Evolutionary conservation across 2,888 invertebrate genomes (phyloP).

Genomic region (Osmoderma eremita): DNA sequence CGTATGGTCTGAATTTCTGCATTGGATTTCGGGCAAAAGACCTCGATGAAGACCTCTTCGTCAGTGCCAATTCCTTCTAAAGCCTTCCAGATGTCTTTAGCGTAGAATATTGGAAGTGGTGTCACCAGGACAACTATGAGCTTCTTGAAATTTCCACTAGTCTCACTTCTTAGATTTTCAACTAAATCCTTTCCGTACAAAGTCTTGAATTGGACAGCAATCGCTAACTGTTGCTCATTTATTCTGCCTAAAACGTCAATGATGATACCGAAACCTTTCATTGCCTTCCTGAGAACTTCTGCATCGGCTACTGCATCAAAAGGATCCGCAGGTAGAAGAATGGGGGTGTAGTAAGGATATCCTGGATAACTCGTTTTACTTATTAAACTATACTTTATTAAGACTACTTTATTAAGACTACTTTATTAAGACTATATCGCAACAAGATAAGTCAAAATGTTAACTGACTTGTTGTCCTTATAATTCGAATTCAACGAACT

Average conservation of each 20-base stretch:
- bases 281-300: conserved; percentile 83
- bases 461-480: too few relatives aligned
- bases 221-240: conserved; percentile 86
- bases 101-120: conserved; percentile 82
- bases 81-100: conserved; percentile 80
- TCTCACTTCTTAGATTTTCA: conserved; percentile 85
- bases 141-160: conserved; percentile 88
- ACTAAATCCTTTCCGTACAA: conserved; percentile 87
- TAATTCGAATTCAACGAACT: too few relatives aligned
- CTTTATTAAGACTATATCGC: too few relatives aligned
- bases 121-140: conserved; percentile 76
- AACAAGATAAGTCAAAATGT: too few relatives aligned
- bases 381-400: neutral
- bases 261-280: conserved; percentile 93
- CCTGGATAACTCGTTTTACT: conserved; percentile 59
- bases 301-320: conserved; percentile 86
- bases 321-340: conserved; percentile 77
- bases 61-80: conserved; percentile 94
- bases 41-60: conserved; percentile 86
- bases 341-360: conserved; percentile 65
- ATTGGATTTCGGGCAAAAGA: conserved; percentile 87
- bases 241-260: conserved; percentile 86
- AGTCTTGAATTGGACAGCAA: conserved; percentile 84
- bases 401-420: too few relatives aligned
- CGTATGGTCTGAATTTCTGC: conserved; percentile 82